A percentile compares a stretch with the other conserved stretches of the same genome.
Evolutionary conservation across 2,888 invertebrate species (phyloP).

Genomic region (Sesamia inferens): DNA sequence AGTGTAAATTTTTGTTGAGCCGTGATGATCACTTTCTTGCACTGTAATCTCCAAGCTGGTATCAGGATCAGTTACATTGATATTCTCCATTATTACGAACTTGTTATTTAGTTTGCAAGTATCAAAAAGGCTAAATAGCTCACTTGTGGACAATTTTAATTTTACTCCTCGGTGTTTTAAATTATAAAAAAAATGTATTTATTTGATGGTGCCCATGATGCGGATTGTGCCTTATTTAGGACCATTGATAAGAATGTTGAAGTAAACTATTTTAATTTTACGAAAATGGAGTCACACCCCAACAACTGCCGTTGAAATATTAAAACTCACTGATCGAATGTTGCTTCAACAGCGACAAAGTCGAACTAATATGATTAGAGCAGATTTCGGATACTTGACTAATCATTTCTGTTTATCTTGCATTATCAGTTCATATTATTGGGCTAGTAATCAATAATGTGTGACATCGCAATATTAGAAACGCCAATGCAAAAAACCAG

Average conservation of each 20-base stretch:
- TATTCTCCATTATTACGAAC: not conserved
- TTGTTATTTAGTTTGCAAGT: not conserved
- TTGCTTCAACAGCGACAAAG: not conserved
- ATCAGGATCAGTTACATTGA: not conserved
- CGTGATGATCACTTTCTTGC: not conserved
- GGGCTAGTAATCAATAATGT: not conserved
- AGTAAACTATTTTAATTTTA: not conserved
- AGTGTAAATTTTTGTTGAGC: not conserved
- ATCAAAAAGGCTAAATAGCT: not conserved
- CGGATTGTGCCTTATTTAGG: no score
- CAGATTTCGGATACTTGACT: not conserved
- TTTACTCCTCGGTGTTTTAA: not conserved
- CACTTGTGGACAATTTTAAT: not conserved
- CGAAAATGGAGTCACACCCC: not conserved
- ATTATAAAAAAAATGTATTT: not conserved
- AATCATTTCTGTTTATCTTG: constrained; percentile 14
- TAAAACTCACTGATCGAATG: not conserved
- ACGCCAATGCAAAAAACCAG: not conserved
- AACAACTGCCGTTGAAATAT: not conserved
- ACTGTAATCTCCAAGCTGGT: not conserved
- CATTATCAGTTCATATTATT: no score
- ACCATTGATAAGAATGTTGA: not conserved
- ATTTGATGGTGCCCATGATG: not conserved
- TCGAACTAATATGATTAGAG: constrained; percentile 9
- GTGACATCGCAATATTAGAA: not conserved